phyloP scores from a whole-genome alignment of 53 echinoderm and acorn worm species.

The Crossaster papposus region DNA sequence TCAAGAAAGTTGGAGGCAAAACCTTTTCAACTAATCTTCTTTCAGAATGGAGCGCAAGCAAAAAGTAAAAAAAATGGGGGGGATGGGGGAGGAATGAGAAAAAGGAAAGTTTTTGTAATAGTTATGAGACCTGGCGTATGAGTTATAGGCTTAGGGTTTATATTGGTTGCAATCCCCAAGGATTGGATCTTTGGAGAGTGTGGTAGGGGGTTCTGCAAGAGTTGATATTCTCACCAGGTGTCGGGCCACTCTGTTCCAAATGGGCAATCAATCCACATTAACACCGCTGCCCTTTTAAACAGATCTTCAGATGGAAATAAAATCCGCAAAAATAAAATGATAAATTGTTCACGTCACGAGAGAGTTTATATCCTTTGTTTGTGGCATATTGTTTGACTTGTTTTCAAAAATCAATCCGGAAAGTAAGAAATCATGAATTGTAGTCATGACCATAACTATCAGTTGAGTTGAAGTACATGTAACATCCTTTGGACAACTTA shows the following conservation, averaged over 20 bases:
- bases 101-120: background rate
- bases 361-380: background rate
- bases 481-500: too few relatives aligned
- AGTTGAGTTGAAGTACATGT: too few relatives aligned
- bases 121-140: constrained; percentile 10
- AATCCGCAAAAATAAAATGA: background rate
- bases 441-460: background rate
- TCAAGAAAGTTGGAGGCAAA: constrained; percentile 23
- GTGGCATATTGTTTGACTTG: constrained; percentile 2
- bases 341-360: background rate
- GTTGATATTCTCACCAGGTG: constrained; percentile 52
- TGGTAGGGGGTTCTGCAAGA: constrained; percentile 1
- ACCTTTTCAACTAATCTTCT: constrained; percentile 34
- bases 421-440: background rate
- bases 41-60: constrained; percentile 37
- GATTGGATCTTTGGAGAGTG: constrained; percentile 50
- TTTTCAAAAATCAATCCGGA: background rate
- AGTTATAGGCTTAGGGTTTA: constrained; percentile 43
- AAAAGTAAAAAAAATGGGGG: constrained; percentile 13
- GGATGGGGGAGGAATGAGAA: background rate
- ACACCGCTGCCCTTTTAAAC: constrained; percentile 20
- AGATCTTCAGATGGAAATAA: background rate
- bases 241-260: constrained; percentile 17
- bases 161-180: constrained; percentile 23
- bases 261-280: constrained; percentile 41